Conservation (phyloP, 2,797 vertebrate species). For the Phataginus tricuspis region DNA sequence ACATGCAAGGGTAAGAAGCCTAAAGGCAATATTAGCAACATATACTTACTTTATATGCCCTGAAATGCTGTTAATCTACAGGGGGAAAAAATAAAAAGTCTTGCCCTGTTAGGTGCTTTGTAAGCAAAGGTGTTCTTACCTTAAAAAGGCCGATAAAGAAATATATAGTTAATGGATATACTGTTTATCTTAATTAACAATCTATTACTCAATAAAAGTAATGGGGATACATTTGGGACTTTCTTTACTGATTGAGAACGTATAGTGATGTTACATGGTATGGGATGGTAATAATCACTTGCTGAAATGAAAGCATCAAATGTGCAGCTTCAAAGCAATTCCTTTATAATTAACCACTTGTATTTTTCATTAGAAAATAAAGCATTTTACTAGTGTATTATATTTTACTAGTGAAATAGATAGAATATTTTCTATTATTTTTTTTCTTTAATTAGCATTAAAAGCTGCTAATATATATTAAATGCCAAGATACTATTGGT, state of each 20-base stretch:
- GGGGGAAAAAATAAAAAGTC: neutral
- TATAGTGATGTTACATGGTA: neutral
- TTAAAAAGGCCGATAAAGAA: neutral
- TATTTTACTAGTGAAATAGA: neutral
- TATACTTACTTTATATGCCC: neutral
- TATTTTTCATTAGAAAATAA: neutral
- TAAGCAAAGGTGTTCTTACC: neutral
- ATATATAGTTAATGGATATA: neutral
- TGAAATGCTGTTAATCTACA: neutral
- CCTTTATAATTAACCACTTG: neutral
- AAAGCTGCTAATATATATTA: neutral
- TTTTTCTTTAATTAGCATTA: neutral
- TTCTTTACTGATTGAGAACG: neutral
- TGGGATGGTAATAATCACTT: neutral
- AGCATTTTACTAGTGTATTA: neutral
- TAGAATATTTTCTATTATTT: neutral
- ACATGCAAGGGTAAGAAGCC: neutral
- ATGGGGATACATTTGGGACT: neutral
- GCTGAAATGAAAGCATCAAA: neutral
- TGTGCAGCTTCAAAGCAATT: neutral
- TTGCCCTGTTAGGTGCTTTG: neutral
- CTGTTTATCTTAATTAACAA: constrained; percentile 16
- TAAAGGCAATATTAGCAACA: neutral
- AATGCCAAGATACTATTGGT: neutral
- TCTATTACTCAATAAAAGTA: neutral